Evolutionary conservation across 2,113 vertebrate genomes (phyloP), one percentile per base, ranked within the genome.

Genomic region (Dunckerocampus dactyliophorus): DNA sequence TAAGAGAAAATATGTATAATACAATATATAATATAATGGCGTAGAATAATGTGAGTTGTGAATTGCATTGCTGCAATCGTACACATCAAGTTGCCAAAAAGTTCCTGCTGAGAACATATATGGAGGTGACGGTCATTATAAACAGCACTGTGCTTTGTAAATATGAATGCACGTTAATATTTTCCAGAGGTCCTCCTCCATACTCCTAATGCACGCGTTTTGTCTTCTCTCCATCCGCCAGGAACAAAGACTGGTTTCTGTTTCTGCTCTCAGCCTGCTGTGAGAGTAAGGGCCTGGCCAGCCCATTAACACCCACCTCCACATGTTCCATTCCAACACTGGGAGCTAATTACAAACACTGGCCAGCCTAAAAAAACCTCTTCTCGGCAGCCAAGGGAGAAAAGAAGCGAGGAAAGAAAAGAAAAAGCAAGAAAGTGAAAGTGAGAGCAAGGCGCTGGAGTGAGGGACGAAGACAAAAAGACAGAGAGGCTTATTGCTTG

Each of bases 331-430:
- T 92, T 92, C 85, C 93, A 92, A 92, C 90, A 85, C 89, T 91
- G 92, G 92, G 93, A 95, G 92, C 94, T 95, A 97, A 96, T 96
- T 96, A 95, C 92, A 94, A 92, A 93, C 91, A 92, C 91, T 91
- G 91, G 92, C 91, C 82, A 71, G 79, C 85, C 89, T 86, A 89
- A 88, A 93, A n/a, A 89, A 92, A 92, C 93, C 93, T 92, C 92
- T 93, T 90, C 89, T 89, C 90, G 92, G 92, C 90, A 90, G 92
- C 92, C 49, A 14, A 3, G 21, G 49, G 19, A 20, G 31, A 37
- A 39, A 55, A 39, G 31, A 39, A 6, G 53, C 6, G 54, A 8
- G 54, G 14, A 37, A 42, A 14, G n/a, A 19, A 39, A 19, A 56
- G 34, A 90, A 92, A 92, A 88, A 94, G 81, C 79, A 79, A 77